Evolutionary conservation across 1,140 invertebrate genomes (phyloP).

Genomic region (Trichonephila inaurata): DNA sequence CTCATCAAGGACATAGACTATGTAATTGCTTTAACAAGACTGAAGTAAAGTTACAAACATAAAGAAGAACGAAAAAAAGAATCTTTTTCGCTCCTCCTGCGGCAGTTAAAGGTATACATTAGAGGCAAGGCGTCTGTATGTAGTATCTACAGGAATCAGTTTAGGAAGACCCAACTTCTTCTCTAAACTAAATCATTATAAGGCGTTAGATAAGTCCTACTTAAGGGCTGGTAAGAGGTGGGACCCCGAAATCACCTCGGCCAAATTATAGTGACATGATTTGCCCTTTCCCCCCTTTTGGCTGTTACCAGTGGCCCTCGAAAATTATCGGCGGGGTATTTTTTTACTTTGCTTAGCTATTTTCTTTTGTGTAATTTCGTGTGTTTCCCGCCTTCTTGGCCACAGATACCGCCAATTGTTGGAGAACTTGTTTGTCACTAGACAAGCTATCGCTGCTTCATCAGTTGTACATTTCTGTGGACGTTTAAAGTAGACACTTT

Average conservation of each 20-base stretch:
- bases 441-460: background rate
- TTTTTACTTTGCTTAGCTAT: background rate
- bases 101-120: conserved; percentile 56
- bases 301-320: conserved; percentile 45
- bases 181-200: conserved; percentile 50
- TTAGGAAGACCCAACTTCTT: conserved; percentile 24
- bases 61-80: conserved; percentile 41
- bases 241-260: conserved; percentile 59
- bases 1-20: conserved; percentile 25
- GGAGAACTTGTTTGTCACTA: background rate
- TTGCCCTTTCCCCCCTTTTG: background rate
- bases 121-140: conserved; percentile 60
- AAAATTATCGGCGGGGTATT: conserved; percentile 53
- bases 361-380: conserved; percentile 56
- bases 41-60: conserved; percentile 4
- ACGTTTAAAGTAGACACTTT: too few relatives aligned
- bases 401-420: conserved; percentile 9
- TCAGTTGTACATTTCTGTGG: background rate
- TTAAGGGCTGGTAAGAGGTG: conserved; percentile 70
- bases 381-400: conserved; percentile 53
- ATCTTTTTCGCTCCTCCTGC: background rate
- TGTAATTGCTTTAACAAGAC: conserved; percentile 69
- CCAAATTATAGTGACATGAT: conserved; percentile 74
- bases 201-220: conserved; percentile 56
- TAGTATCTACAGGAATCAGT: conserved; percentile 47